These are phyloP conservation scores for Luehdorfia chinensis DNA, from an alignment of 1,140 invertebrate genomes.

Conservation along the genomic window DNA sequence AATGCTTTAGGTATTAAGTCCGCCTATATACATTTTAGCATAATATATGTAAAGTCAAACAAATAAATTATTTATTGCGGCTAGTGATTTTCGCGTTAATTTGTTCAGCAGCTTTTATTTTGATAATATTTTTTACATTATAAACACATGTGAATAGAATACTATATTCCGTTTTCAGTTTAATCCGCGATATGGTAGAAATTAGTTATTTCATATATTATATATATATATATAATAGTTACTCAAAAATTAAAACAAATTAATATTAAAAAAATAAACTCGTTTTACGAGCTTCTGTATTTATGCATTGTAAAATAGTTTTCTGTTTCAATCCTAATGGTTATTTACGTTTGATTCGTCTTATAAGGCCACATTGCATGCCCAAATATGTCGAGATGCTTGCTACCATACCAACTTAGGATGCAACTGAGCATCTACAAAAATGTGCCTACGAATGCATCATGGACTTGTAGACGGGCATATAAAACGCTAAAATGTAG, in stretches of 20 bases:
- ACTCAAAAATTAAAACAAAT: background rate
- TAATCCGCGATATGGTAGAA: too few relatives aligned
- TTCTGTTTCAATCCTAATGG: slow-evolving; percentile 12
- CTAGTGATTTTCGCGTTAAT: too few relatives aligned
- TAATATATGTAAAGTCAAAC: too few relatives aligned
- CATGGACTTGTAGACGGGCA: background rate
- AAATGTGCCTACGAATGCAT: slow-evolving; percentile 1
- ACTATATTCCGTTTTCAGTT: too few relatives aligned
- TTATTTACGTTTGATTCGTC: background rate
- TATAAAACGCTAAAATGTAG: background rate
- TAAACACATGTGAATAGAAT: too few relatives aligned
- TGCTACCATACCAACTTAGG: background rate
- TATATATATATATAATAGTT: too few relatives aligned
- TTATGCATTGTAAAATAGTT: slow-evolving; percentile 3
- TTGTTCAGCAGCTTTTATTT: too few relatives aligned
- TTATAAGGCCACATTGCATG: slow-evolving; percentile 10
- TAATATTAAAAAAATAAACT: background rate
- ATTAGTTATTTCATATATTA: too few relatives aligned
- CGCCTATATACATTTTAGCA: too few relatives aligned
- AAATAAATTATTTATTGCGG: too few relatives aligned
- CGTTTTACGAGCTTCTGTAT: background rate
- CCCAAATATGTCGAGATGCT: slow-evolving; percentile 9
- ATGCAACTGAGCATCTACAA: background rate
- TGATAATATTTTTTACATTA: too few relatives aligned
- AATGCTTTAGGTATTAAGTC: too few relatives aligned